Base-by-base conservation (phyloP, 1,140 invertebrate species). In the Danaus plexippus region DNA sequence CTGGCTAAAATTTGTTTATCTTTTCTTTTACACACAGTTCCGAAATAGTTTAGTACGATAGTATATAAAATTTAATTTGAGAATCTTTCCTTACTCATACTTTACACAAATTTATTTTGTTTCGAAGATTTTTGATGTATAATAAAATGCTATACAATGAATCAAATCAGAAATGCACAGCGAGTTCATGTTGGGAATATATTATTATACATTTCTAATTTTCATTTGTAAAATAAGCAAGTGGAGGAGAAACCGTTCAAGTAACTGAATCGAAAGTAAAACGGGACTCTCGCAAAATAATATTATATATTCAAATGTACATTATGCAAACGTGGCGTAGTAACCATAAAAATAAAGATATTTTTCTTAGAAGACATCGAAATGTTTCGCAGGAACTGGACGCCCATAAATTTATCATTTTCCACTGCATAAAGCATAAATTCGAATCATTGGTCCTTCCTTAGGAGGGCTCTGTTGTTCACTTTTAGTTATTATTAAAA, bases 351-450 rank as follows among this genome's bases (percentile, higher is more conserved):
- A 80, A 80, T 76, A 71, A 80, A 73, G 74, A 76, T 66, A 66
- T 66, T 72, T 59, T 73, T 67, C 73, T 64, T 53, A 54, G 42
- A 57, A 74, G 72, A 73, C 66, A 71, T 63, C 66, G 69, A 56
- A 71, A 64, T 75, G 72, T 74, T 77, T 75, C 59, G 74, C 70
- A 83, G 80, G 78, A 82, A 83, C 80, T 83, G 83, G 83, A 84
- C 83, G 68, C 60, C 61, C 72, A 82, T 86, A 86, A 86, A 86
- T 85, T 86, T 86, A 80, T 86, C 71, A 83, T 85, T 86, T 86
- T 86, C 83, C 81, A 77, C 78, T 78, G 83, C 83, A 85, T 85
- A 85, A 86, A 86, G 75, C 83, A 80, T 84, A 86, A 86, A 81
- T 83, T 83, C 78, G 78, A 83, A 85, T 86, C 81, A 83, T 75